Evolutionary conservation across 2,113 vertebrate genomes (phyloP), one percentile per base, ranked within the genome.

Genomic region (Eira barbara): DNA sequence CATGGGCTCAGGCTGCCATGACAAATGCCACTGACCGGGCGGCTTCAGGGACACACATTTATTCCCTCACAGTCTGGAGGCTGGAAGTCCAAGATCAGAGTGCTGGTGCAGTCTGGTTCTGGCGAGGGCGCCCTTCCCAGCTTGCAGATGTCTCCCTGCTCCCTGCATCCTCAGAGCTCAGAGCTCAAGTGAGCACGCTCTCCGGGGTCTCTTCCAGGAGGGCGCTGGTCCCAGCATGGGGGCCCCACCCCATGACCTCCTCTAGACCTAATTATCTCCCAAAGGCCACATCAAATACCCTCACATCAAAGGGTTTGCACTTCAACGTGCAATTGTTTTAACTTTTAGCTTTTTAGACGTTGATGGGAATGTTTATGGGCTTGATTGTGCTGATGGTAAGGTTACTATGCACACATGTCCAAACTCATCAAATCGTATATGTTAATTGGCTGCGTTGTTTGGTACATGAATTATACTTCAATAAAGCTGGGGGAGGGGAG

Each of bases 1-100:
- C 0, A 4, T 45, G 39, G 1, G 31, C 73, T 36, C 8, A 1
- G 73, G 57, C 55, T 4, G 21, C 87, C 4, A 0, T 25, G 6
- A 25, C 55, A 10, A 23, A n/a, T n/a, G 7, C 31, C 18, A 25
- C 45, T 13, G 31, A 2, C 39, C 1, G 5, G 29, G 42, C 0
- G 13, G 73, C 57, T 63, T 45, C 45, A 6, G 7, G 21, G 2
- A 25, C 4, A 47, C 13, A 27, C 29, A 2, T 27, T 10, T n/a
- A 12, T 78, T n/a, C 25, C 20, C 71, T 78, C 55, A 34, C 7
- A 6, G 55, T 18, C 57, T 63, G 31, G 9, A 63, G 55, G 21
- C 57, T 47, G 39, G 29, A 47, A 7, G 55, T 47, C 88, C 3
- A 47, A 23, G 88, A 7, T 55, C 52, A 63, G 55, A 57, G 57